Evolutionary conservation across 2,797 vertebrate genomes (phyloP), one percentile per base, ranked within the genome.

Genomic region (Spatula clypeata): DNA sequence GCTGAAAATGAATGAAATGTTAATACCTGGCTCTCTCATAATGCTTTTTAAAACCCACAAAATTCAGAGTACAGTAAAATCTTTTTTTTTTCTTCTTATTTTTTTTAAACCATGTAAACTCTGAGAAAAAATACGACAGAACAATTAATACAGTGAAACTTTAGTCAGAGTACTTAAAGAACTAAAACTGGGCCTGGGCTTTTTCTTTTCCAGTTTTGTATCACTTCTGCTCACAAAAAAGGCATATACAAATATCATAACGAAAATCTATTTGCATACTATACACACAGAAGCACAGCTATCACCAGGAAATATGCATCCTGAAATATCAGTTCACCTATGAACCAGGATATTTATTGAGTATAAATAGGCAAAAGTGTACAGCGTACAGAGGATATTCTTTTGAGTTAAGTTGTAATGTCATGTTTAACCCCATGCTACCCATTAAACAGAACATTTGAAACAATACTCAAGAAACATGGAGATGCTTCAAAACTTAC

Each of bases 401-500:
- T 74, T 94, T 21, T 88, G 18, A 83, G 71, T 81, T n/a, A 60
- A 84, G 40, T 61, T 57, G 26, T n/a, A 73, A 86, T 8, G 19
- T 13, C n/a, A 58, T 11, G 13, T 11, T 62, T 57, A 74, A 66
- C 16, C 71, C 66, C 36, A 45, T 10, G 16, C 23, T 62, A 44
- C 7, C 6, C 34, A 13, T 32, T 67, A 42, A 86, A 49, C 15
- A 94, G 69, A 57, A 11, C 2, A 1, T 29, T 91, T 88, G 8
- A 42, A 66, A 34, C 20, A 58, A 61, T 0, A 1, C 62, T 80
- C 40, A 88, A 90, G 45, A 73, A 74, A 55, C 0, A 0, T 0
- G 0, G 34, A 79, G 18, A 49, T 1, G 0, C 26, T 36, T 18
- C 31, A 29, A 72, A 80, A 26, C 76, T 91, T 97, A 99, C 99